Evolutionary conservation across 2,797 vertebrate species (phyloP).

Genomic region (Oophaga sylvatica): DNA sequence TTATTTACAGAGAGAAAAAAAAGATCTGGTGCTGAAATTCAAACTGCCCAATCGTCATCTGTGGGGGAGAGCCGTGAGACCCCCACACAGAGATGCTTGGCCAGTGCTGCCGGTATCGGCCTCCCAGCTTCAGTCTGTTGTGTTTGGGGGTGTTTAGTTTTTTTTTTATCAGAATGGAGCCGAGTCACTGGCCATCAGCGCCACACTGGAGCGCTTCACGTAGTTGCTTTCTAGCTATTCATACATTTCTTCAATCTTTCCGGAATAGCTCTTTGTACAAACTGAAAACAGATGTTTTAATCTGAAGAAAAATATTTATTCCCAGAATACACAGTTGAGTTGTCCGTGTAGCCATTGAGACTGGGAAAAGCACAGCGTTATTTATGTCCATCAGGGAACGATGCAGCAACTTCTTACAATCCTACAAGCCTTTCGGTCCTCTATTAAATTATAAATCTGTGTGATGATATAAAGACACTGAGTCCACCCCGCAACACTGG

Average conservation of each 20-base stretch:
- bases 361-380: not conserved
- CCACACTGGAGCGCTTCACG: not conserved
- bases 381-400: slow-evolving; percentile 28
- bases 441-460: not conserved
- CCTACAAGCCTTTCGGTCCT: not conserved
- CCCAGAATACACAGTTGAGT: slow-evolving; percentile 25
- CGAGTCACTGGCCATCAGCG: not conserved
- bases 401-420: not conserved
- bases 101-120: not conserved
- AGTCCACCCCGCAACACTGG: not conserved
- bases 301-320: slow-evolving; percentile 33
- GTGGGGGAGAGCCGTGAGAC: too few relatives aligned
- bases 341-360: slow-evolving; percentile 12
- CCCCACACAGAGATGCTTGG: not conserved
- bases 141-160: too few relatives aligned
- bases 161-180: not conserved
- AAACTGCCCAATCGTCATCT: too few relatives aligned
- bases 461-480: not conserved
- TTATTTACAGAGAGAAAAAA: too few relatives aligned
- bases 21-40: too few relatives aligned
- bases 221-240: not conserved
- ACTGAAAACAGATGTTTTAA: slow-evolving; percentile 49
- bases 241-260: slow-evolving; percentile 16
- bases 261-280: slow-evolving; percentile 19
- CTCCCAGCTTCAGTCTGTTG: too few relatives aligned